phyloP scores from a whole-genome alignment of 2,888 invertebrate species.

The Eupelmus urozonus region DNA sequence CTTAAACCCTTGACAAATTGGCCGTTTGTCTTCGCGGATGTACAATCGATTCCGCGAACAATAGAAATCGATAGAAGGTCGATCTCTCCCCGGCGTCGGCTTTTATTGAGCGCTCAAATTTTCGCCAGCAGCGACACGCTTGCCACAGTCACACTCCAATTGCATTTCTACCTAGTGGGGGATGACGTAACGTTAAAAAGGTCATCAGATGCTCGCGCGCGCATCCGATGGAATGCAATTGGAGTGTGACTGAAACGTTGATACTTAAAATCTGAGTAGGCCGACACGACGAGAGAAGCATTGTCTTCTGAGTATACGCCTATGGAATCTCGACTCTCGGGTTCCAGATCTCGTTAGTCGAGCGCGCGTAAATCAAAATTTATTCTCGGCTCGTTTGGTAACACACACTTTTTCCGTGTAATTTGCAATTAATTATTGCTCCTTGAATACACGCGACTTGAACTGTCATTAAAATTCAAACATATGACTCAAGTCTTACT shows the following conservation, averaged over 20 bases:
- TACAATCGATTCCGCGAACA: constrained; percentile 46
- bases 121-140: neutral
- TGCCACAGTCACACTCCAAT: constrained; percentile 35
- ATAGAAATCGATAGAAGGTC: constrained; percentile 29
- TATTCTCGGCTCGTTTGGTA: no score
- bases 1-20: constrained; percentile 10
- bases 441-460: no score
- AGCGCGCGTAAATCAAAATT: no score
- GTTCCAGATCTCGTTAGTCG: no score
- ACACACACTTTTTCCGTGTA: no score
- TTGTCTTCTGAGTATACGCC: neutral
- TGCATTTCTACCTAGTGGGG: neutral
- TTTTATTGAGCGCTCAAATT: constrained; percentile 29
- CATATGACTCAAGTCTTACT: neutral
- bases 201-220: constrained; percentile 3
- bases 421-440: no score
- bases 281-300: neutral
- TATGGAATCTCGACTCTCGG: no score
- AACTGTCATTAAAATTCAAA: no score
- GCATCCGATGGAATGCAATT: constrained; percentile 16
- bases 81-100: neutral
- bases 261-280: constrained; percentile 10
- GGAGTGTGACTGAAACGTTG: constrained; percentile 13
- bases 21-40: neutral
- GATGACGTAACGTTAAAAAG: constrained; percentile 21